Percentiles rank a stretch among this genome's conserved stretches.
Evolutionary conservation across 35 echinoderm and acorn worm species (phyloP).

Genomic region (Chiridota heheva): DNA sequence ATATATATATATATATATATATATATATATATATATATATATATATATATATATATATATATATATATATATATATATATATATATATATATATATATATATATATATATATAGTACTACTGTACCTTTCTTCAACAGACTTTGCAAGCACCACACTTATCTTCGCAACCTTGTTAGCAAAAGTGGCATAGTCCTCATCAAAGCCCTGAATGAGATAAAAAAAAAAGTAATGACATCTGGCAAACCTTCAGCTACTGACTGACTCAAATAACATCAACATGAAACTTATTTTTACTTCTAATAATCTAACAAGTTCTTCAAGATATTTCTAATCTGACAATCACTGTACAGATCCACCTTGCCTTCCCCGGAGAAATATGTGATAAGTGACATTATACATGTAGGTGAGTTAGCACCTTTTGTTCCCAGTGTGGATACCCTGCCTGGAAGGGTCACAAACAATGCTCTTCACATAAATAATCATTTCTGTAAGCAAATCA

Average conservation of each 20-base stretch:
- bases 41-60: neutral
- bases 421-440: too few relatives aligned
- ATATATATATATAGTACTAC: neutral
- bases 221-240: neutral
- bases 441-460: too few relatives aligned
- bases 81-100: neutral
- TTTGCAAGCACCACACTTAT: constrained; percentile 20
- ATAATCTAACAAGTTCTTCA: neutral
- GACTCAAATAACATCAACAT: neutral
- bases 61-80: neutral
- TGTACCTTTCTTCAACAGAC: neutral
- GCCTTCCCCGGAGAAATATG: neutral
- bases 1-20: too few relatives aligned
- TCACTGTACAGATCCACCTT: neutral
- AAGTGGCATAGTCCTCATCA: constrained; percentile 22
- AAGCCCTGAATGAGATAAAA: constrained; percentile 14
- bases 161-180: constrained; percentile 15
- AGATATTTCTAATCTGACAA: neutral
- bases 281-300: neutral
- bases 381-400: neutral
- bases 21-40: too few relatives aligned
- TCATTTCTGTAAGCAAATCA: too few relatives aligned
- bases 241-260: neutral
- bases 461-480: too few relatives aligned
- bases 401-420: too few relatives aligned